Evolutionary conservation across 2,113 vertebrate genomes (phyloP).

Genomic region (Suncus etruscus): DNA sequence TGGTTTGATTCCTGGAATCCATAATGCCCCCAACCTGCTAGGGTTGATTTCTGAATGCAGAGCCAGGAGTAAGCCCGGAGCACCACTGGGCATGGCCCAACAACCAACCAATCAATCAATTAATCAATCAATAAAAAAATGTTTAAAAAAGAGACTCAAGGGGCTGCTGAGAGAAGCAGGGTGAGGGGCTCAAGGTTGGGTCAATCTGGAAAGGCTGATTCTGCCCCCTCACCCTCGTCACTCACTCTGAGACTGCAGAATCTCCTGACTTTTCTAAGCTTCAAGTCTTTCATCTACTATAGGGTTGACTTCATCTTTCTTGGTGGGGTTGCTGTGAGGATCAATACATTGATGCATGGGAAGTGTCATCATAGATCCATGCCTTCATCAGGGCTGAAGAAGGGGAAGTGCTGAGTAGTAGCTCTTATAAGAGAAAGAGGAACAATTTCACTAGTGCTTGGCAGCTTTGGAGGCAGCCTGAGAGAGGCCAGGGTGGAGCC

Average conservation of each 20-base stretch:
- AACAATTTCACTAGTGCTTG: neutral
- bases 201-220: neutral
- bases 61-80: too few species aligned
- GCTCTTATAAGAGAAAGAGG: neutral
- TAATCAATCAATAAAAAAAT: too few species aligned
- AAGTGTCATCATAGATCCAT: neutral
- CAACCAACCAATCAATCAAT: too few species aligned
- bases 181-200: neutral
- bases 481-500: neutral
- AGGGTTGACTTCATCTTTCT: too few species aligned
- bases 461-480: neutral
- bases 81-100: too few species aligned
- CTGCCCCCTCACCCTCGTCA: too few species aligned
- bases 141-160: too few species aligned
- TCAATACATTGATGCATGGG: accelerated
- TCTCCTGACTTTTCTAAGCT: neutral
- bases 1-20: too few species aligned
- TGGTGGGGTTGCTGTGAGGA: neutral
- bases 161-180: neutral
- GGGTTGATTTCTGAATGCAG: too few species aligned
- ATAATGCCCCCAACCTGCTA: too few species aligned
- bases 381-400: accelerated
- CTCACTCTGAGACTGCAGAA: neutral
- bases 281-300: neutral
- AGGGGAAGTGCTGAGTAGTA: neutral